A percentile compares a stretch with the other conserved stretches of the same genome.
Conservation (phyloP, 2,113 vertebrate genomes). For the Bombycilla garrulus region DNA sequence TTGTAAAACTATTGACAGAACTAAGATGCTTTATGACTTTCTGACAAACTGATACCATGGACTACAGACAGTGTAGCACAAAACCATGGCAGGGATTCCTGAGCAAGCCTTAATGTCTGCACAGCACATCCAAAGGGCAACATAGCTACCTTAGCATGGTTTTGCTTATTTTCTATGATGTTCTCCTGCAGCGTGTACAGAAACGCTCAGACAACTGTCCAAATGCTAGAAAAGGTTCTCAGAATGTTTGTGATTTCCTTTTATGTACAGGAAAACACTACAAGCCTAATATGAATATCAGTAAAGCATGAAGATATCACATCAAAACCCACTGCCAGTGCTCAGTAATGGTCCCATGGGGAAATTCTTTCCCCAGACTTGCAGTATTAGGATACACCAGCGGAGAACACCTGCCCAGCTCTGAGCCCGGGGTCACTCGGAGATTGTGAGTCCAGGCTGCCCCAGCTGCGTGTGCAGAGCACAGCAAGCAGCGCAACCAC, state of each 20-base stretch:
- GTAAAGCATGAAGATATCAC: neutral
- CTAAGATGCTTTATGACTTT: neutral
- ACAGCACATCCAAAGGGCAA: neutral
- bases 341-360: neutral
- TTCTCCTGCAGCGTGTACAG: neutral
- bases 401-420: neutral
- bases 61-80: neutral
- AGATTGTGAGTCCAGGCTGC: neutral
- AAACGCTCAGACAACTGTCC: neutral
- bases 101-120: neutral
- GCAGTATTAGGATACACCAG: neutral
- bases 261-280: neutral
- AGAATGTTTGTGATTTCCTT: neutral
- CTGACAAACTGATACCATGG: neutral
- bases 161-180: neutral
- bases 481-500: accelerated
- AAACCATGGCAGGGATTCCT: neutral
- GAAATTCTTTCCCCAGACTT: neutral
- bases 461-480: neutral
- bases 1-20: neutral
- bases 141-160: neutral
- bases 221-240: neutral
- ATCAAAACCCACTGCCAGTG: neutral
- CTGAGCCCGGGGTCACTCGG: neutral
- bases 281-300: neutral